A percentile compares a stretch with the other conserved stretches of the same genome.
Evolutionary conservation across 2,113 vertebrate species (phyloP).

Genomic region (Amazona vittata): DNA sequence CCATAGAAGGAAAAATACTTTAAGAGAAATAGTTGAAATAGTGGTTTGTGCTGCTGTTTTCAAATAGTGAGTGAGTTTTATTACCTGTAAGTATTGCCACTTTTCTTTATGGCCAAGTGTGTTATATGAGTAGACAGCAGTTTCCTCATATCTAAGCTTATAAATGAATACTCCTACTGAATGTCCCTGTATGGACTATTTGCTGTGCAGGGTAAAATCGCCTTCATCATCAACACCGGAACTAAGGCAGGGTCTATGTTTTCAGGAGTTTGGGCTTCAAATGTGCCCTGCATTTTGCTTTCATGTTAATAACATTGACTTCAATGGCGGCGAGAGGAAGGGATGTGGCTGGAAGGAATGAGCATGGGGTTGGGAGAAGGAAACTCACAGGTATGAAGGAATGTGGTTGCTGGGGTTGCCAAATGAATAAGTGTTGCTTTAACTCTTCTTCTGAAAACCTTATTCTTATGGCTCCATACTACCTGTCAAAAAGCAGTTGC

Average conservation of each 20-base stretch:
- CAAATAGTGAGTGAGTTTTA: background rate
- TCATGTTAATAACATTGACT: background rate
- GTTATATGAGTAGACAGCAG: background rate
- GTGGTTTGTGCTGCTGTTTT: slow-evolving; percentile 27
- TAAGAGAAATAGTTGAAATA: background rate
- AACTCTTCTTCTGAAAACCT: background rate
- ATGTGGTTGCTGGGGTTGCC: background rate
- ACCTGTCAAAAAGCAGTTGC: background rate
- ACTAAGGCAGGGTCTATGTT: background rate
- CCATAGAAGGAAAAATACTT: slow-evolving; percentile 28
- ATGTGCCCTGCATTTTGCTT: background rate
- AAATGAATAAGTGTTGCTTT: background rate
- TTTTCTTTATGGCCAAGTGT: background rate
- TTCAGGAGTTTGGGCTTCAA: background rate
- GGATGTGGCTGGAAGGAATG: background rate
- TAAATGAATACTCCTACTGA: background rate
- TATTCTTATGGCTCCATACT: rapidly evolving
- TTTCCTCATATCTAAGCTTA: background rate
- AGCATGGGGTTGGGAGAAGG: background rate
- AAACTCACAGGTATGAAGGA: background rate
- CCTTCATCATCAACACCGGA: background rate
- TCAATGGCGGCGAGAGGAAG: background rate
- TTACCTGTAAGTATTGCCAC: background rate
- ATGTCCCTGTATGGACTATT: background rate
- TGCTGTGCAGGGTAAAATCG: background rate